Percentiles rank a stretch among this genome's conserved stretches.
These are phyloP conservation scores for Mohoua ochrocephala DNA, from an alignment of 2,113 vertebrate genomes.

Conservation along the genomic window DNA sequence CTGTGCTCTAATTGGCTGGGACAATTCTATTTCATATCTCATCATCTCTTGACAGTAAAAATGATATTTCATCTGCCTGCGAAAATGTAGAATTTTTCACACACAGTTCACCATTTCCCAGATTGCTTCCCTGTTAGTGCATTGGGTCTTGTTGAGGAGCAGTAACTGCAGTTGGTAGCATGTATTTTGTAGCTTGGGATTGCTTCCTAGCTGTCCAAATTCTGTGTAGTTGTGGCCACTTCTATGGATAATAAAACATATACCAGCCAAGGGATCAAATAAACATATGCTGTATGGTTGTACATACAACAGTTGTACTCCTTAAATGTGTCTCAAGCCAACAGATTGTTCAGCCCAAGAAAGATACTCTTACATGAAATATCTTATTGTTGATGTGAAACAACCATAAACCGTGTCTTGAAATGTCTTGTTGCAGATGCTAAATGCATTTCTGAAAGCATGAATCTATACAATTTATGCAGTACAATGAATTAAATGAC, in stretches of 20 bases:
- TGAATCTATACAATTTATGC: conserved; percentile 11
- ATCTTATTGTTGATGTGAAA: background rate
- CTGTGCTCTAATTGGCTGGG: background rate
- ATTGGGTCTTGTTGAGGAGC: background rate
- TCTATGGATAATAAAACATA: background rate
- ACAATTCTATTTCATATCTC: background rate
- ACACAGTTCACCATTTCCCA: background rate
- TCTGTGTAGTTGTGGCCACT: background rate
- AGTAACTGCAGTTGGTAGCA: background rate
- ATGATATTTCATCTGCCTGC: background rate
- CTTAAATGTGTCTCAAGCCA: background rate
- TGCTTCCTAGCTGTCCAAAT: background rate
- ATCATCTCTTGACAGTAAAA: background rate
- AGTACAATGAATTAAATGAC: background rate
- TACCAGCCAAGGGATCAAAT: background rate
- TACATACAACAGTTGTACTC: background rate
- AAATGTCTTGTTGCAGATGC: conserved; percentile 11
- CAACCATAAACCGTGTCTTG: background rate
- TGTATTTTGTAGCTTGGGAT: background rate
- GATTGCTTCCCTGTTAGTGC: background rate
- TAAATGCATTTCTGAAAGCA: background rate
- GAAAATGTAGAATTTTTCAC: background rate
- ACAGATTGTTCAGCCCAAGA: background rate
- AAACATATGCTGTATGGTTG: background rate
- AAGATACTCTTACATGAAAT: background rate